phyloP scores from a whole-genome alignment of 2,113 vertebrate species.

The Bucco capensis region DNA sequence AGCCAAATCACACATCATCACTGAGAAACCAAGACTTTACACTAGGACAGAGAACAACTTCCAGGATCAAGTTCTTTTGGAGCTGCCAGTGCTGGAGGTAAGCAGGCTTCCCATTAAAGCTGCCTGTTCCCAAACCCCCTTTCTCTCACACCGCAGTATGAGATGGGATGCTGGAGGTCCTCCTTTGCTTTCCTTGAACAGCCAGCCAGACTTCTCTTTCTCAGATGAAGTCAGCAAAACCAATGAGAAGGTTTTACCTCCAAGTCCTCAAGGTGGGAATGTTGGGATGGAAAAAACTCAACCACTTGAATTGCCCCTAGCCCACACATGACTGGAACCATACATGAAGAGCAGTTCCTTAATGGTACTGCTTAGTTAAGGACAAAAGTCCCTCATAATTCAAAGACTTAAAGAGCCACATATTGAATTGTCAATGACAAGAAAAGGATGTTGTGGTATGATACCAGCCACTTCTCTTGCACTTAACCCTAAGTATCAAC shows the following conservation, averaged over 20 bases:
- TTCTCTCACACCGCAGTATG: neutral
- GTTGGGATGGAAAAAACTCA: neutral
- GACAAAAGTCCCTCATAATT: neutral
- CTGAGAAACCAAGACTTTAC: neutral
- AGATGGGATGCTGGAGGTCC: neutral
- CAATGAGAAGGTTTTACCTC: neutral
- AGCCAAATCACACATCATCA: rapidly evolving
- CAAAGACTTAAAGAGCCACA: neutral
- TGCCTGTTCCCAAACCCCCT: neutral
- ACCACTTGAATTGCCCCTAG: neutral
- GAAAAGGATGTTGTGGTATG: neutral
- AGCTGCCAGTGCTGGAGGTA: rapidly evolving
- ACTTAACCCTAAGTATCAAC: neutral
- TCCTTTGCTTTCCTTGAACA: neutral
- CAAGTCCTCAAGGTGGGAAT: neutral
- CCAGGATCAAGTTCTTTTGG: neutral
- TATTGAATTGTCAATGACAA: neutral
- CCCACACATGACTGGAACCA: neutral
- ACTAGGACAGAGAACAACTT: neutral
- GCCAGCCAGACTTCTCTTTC: neutral
- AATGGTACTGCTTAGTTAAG: neutral
- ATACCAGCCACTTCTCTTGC: neutral
- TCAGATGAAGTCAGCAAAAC: neutral
- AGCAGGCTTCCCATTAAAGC: neutral
- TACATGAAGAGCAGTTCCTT: neutral